Evolutionary conservation across 2,888 invertebrate genomes (phyloP).

Genomic region (Euplexia lucipara): DNA sequence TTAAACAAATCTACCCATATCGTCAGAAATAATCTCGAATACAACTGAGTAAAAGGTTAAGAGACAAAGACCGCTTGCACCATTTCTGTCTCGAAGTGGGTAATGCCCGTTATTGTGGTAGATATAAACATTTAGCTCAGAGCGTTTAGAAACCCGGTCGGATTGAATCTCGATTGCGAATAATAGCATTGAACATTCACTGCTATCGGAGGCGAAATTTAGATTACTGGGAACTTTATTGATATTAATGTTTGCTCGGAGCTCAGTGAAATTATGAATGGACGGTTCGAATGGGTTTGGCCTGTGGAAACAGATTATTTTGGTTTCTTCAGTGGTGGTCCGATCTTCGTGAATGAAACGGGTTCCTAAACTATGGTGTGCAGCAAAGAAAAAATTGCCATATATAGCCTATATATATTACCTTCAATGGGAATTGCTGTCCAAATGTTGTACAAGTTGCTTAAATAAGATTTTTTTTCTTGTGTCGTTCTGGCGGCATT

Average conservation of each 20-base stretch:
- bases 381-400: background rate
- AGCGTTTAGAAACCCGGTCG: constrained; percentile 72
- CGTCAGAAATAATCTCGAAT: background rate
- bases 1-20: background rate
- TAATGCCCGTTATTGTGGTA: constrained; percentile 70
- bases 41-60: background rate
- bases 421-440: background rate
- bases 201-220: constrained; percentile 57
- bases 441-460: too few species aligned
- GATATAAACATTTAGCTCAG: constrained; percentile 59
- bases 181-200: constrained; percentile 67
- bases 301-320: constrained; percentile 16
- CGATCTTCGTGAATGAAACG: background rate
- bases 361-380: background rate
- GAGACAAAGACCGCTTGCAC: constrained; percentile 41
- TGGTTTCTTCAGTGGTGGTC: constrained; percentile 8
- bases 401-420: too few species aligned
- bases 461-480: too few species aligned
- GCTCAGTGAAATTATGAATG: constrained; percentile 49
- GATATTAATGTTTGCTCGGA: constrained; percentile 68
- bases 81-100: constrained; percentile 41
- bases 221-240: constrained; percentile 70
- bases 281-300: constrained; percentile 38
- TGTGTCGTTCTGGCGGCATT: background rate
- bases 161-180: constrained; percentile 81